These are phyloP conservation scores for Ptilorrhoa leucosticta DNA, from an alignment of 2,113 vertebrate genomes.

Conservation along the genomic window DNA sequence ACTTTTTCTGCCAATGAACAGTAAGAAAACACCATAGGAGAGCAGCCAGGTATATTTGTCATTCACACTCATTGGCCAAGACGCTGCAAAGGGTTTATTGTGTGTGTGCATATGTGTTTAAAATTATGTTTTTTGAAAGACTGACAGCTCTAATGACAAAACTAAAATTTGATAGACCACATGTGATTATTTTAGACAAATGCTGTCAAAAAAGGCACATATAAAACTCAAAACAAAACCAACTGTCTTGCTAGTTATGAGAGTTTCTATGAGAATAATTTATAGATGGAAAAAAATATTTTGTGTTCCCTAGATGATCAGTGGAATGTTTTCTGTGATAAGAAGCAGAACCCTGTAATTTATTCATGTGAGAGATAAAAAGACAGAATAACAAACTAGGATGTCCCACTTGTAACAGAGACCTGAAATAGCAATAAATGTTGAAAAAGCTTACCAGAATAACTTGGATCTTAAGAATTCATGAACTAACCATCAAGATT, in stretches of 20 bases:
- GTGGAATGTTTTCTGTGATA: conserved; percentile 69
- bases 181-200: conserved; percentile 62
- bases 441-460: conserved; percentile 32
- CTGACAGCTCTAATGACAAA: conserved; percentile 67
- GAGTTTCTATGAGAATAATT: conserved; percentile 70
- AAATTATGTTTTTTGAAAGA: conserved; percentile 48
- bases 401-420: conserved; percentile 45
- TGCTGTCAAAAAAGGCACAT: conserved; percentile 38
- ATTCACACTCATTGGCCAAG: conserved; percentile 61
- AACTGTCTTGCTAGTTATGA: conserved; percentile 27
- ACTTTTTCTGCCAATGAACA: conserved; percentile 80
- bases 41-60: conserved; percentile 56
- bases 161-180: conserved; percentile 52
- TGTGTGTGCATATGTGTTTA: conserved; percentile 38
- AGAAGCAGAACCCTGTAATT: conserved; percentile 67
- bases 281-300: conserved; percentile 62
- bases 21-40: conserved; percentile 66
- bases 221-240: conserved; percentile 16
- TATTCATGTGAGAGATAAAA: conserved; percentile 70
- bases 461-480: background rate
- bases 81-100: conserved; percentile 13
- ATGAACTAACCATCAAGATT: conserved; percentile 8
- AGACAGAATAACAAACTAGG: conserved; percentile 57
- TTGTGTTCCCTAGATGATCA: conserved; percentile 64
- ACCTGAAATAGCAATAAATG: conserved; percentile 47